Percentiles rank a stretch among this genome's conserved stretches.
These are phyloP conservation scores for Mythimna impura DNA, from an alignment of 2,888 invertebrate genomes.

Conservation along the genomic window DNA sequence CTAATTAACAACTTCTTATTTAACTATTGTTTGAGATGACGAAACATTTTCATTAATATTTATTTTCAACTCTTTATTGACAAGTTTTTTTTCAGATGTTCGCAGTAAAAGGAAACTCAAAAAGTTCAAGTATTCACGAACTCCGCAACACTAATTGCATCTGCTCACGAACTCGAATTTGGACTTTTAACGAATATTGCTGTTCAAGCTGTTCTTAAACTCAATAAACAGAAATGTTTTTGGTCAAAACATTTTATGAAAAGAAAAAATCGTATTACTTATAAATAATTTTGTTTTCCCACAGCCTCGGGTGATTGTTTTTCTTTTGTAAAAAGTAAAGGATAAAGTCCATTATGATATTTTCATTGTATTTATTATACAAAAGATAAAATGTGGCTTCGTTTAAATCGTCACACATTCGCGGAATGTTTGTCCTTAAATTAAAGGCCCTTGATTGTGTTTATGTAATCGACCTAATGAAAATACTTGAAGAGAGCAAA, in stretches of 20 bases:
- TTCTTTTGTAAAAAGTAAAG: conserved; percentile 27
- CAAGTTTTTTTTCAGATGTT: not conserved
- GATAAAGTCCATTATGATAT: conserved; percentile 10
- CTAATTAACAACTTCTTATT: conserved; percentile 23
- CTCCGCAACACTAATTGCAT: conserved; percentile 68
- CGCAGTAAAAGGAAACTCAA: conserved; percentile 29
- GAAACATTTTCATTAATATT: conserved; percentile 30
- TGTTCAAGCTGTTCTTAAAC: conserved; percentile 62
- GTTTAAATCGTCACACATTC: conserved; percentile 32
- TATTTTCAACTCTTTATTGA: conserved; percentile 27
- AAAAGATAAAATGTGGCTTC: conserved; percentile 35
- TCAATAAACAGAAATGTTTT: conserved; percentile 56
- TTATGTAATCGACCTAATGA: conserved; percentile 43
- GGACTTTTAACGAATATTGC: conserved; percentile 64
- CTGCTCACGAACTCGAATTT: conserved; percentile 64
- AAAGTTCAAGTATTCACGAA: conserved; percentile 47
- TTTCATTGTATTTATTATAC: conserved; percentile 32
- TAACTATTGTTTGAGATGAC: conserved; percentile 5
- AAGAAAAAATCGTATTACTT: conserved; percentile 13
- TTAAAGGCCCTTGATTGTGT: conserved; percentile 42
- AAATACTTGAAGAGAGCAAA: conserved; percentile 38
- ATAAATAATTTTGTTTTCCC: conserved; percentile 17
- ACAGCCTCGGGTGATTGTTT: conserved; percentile 27
- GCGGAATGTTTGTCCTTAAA: conserved; percentile 29
- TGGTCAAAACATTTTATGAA: conserved; percentile 16